Conservation (phyloP, 64 coral and sea anemone species). For the Acropora yongei region DNA sequence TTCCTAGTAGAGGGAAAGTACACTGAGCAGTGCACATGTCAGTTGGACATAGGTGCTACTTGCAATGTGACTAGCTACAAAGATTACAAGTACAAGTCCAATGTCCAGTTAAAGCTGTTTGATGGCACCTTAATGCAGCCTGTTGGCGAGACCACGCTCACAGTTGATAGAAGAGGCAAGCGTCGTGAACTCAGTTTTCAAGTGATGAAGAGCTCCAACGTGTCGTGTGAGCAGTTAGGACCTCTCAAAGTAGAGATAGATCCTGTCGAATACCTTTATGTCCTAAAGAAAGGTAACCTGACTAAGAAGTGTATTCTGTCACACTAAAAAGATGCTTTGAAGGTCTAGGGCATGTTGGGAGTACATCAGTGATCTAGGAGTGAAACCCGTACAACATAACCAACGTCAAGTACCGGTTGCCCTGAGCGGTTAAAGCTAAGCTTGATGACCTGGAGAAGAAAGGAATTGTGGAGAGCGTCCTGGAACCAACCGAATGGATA, state of each 20-base stretch:
- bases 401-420: background rate
- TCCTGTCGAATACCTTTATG: constrained; percentile 9
- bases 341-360: constrained; percentile 41
- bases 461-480: background rate
- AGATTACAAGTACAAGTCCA: constrained; percentile 13
- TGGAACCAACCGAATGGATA: background rate
- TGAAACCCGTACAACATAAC: background rate
- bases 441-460: constrained; percentile 27
- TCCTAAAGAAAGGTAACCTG: constrained; percentile 2
- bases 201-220: constrained; percentile 36
- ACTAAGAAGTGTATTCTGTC: constrained; percentile 50
- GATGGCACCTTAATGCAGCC: constrained; percentile 33
- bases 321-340: constrained; percentile 42
- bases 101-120: constrained; percentile 42
- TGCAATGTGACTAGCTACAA: constrained; percentile 30
- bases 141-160: constrained; percentile 2
- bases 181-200: constrained; percentile 20
- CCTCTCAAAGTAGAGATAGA: constrained; percentile 53
- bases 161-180: constrained; percentile 7
- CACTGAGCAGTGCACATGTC: constrained; percentile 48
- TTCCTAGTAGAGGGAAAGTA: constrained; percentile 59
- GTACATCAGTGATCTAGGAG: constrained; percentile 27
- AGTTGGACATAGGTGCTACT: constrained; percentile 60
- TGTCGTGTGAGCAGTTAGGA: constrained; percentile 52
- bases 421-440: constrained; percentile 17